Conservation (phyloP, 2,797 vertebrate species). For the Limnodromus scolopaceus region DNA sequence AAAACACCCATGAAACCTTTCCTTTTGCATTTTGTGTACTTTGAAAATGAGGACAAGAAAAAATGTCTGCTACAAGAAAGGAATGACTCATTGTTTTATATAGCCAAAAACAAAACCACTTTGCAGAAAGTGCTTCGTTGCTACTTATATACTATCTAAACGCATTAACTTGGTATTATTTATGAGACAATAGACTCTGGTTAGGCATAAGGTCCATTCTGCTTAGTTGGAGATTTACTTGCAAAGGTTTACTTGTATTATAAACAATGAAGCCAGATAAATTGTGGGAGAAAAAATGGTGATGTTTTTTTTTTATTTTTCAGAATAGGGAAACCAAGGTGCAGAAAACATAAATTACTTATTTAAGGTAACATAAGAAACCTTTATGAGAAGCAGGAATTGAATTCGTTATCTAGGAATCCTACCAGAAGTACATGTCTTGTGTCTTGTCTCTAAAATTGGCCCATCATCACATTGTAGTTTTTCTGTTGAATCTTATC, state of each 20-base stretch:
- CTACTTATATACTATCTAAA: not conserved
- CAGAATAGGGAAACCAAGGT: not conserved
- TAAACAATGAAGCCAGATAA: not conserved
- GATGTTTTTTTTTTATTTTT: rapidly evolving
- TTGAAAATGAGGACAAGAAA: not conserved
- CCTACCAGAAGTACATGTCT: not conserved
- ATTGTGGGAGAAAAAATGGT: not conserved
- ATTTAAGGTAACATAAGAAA: not conserved
- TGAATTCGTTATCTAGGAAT: not conserved
- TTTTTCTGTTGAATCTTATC: constrained; percentile 30
- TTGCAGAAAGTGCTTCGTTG: not conserved
- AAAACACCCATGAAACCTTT: not conserved
- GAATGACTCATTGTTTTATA: not conserved
- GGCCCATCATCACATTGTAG: constrained; percentile 24
- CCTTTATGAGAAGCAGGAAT: not conserved
- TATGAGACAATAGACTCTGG: not conserved
- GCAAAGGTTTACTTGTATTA: not conserved
- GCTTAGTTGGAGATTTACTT: not conserved
- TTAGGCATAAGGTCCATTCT: not conserved
- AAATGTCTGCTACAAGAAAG: not conserved
- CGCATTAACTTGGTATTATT: not conserved
- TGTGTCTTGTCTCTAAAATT: constrained; percentile 1
- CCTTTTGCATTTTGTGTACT: not conserved
- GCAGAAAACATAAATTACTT: not conserved
- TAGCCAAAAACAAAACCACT: not conserved